Percentiles rank a stretch among this genome's conserved stretches.
These are phyloP conservation scores for Pollenia labialis DNA, from an alignment of 2,888 invertebrate species.

Conservation along the genomic window DNA sequence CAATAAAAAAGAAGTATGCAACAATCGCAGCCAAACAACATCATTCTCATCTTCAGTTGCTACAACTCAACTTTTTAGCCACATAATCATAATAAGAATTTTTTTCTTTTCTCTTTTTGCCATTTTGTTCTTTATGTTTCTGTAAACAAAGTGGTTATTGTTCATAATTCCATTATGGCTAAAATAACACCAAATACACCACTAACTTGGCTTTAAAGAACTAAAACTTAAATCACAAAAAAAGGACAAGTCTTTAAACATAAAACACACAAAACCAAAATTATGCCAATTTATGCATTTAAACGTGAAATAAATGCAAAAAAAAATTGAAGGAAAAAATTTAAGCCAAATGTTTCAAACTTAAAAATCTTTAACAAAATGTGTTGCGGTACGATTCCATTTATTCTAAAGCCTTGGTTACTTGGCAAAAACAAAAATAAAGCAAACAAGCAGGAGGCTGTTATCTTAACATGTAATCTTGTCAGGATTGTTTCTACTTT, in stretches of 20 bases:
- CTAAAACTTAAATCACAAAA: slow-evolving; percentile 25
- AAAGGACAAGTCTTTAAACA: slow-evolving; percentile 62
- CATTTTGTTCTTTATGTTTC: slow-evolving; percentile 38
- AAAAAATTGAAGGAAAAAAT: slow-evolving; percentile 42
- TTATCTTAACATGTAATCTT: slow-evolving; percentile 73
- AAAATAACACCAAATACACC: slow-evolving; percentile 67
- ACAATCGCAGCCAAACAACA: slow-evolving; percentile 51
- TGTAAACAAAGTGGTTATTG: slow-evolving; percentile 68
- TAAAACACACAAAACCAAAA: slow-evolving; percentile 69
- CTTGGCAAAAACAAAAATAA: not conserved
- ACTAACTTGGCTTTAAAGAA: slow-evolving; percentile 57
- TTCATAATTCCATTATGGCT: slow-evolving; percentile 73
- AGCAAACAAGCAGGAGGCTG: slow-evolving; percentile 54
- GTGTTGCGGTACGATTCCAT: slow-evolving; percentile 42
- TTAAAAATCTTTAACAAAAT: slow-evolving; percentile 29
- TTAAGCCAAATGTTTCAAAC: slow-evolving; percentile 55
- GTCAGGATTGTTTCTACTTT: slow-evolving; percentile 63
- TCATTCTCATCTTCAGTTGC: slow-evolving; percentile 50
- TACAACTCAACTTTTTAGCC: slow-evolving; percentile 50
- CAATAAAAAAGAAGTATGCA: slow-evolving; percentile 29
- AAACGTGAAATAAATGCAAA: slow-evolving; percentile 70
- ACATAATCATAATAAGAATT: slow-evolving; percentile 55
- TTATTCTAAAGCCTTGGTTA: slow-evolving; percentile 28
- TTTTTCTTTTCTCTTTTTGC: not conserved
- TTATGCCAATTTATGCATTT: slow-evolving; percentile 77